These are phyloP conservation scores for Acanthacorydalis orientalis DNA, from an alignment of 2,888 invertebrate genomes.

Conservation along the genomic window DNA sequence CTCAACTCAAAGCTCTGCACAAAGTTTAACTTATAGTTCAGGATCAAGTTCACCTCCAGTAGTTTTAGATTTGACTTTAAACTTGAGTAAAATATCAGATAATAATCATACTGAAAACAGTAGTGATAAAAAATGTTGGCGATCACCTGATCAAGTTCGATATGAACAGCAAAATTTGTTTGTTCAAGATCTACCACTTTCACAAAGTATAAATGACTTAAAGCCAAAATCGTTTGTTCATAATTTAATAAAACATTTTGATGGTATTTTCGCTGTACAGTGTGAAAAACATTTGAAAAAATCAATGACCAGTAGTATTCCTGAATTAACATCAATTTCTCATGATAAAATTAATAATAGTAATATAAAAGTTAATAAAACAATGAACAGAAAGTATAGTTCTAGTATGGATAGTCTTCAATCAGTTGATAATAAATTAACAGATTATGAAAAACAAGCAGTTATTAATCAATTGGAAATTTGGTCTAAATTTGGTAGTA, in stretches of 20 bases:
- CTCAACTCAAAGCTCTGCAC: slow-evolving; percentile 1
- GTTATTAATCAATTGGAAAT: slow-evolving; percentile 24
- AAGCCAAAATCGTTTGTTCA: slow-evolving; percentile 31
- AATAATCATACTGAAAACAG: slow-evolving; percentile 14
- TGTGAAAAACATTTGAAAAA: background rate
- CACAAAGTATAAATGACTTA: slow-evolving; percentile 18
- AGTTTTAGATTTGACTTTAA: slow-evolving; percentile 1
- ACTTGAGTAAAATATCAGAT: slow-evolving; percentile 20
- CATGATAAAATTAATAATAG: slow-evolving; percentile 4
- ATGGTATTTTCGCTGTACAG: slow-evolving; percentile 18
- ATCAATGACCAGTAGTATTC: background rate
- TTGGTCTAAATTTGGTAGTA: slow-evolving; percentile 25
- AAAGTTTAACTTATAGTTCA: slow-evolving; percentile 3
- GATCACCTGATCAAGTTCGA: slow-evolving; percentile 49
- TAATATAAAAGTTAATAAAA: slow-evolving; percentile 7
- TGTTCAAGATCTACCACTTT: slow-evolving; percentile 15
- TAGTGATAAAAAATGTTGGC: slow-evolving; percentile 39
- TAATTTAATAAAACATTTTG: slow-evolving; percentile 51
- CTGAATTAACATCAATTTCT: background rate
- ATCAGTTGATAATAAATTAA: slow-evolving; percentile 17
- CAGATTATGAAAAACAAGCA: slow-evolving; percentile 24
- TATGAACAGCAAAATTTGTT: slow-evolving; percentile 29
- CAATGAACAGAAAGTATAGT: slow-evolving; percentile 3
- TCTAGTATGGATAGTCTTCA: background rate
- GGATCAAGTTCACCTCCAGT: slow-evolving; percentile 3